Base-by-base conservation (phyloP, 1,140 invertebrate genomes). In the Saccostrea cuccullata region DNA sequence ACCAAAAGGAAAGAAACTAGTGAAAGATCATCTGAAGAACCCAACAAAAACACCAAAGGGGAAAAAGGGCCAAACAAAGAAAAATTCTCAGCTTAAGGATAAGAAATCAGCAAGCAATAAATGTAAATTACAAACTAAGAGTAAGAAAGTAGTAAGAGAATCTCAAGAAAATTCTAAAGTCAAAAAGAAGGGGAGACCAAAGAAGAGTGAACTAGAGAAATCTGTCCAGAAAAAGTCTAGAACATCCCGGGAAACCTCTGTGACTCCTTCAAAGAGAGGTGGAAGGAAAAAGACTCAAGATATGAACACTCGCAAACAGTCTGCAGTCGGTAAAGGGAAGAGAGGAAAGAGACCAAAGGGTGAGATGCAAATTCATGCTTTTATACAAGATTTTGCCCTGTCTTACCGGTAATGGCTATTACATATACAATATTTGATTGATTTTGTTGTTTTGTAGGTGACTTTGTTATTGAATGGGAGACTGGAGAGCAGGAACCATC, bases 101-200 rank as follows among this genome's bases (percentile, higher is more conserved):
- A 84, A 55, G 40, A 55, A 12, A 55, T 20, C 82, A 84, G 20
- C 17, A 13, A 9, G 6, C 6, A 84, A 36, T 1, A 15, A 36
- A 84, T 12, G n/a, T 64, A n/a, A 64, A 20, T 20, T n/a, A 8
- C 0, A 64, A n/a, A n/a, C 15, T 3, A 64, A 84, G 82, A 84
- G 15, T 20, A 23, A 55, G 20, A 47, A 55, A 23, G 73, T 13
- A 20, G 82, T 55, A 17, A 55, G 9, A 30, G 82, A 56, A n/a
- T 26, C 40, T 55, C 55, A 12, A 84, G 47, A 55, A 56, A 36
- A 17, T 30, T 47, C 20, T 15, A 23, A n/a, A 12, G 82, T 55
- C 9, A 84, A 84, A 55, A 84, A 84, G 40, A 55, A n/a, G 23
- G 82, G 82, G 6, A 84, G 82, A n/a, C 82, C 82, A 56, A 84